phyloP scores from a whole-genome alignment of 2,888 invertebrate genomes.

The Emmelina monodactyla region DNA sequence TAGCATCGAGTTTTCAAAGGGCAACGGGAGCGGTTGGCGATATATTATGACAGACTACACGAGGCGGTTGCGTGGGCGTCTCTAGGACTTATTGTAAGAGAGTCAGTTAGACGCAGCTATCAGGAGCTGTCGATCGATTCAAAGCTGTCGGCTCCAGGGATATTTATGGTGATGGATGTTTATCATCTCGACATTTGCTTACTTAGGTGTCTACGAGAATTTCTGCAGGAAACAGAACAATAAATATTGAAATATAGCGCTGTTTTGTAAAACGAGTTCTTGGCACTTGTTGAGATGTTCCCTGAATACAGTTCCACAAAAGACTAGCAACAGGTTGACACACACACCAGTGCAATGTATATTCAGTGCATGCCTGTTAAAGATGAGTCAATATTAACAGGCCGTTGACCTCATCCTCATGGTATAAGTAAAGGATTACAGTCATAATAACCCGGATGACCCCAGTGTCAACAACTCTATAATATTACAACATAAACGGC shows the following conservation, averaged over 20 bases:
- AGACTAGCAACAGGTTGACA: no score
- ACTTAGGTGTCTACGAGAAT: background rate
- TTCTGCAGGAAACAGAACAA: background rate
- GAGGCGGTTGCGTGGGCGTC: slow-evolving; percentile 30
- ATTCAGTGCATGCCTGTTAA: slow-evolving; percentile 35
- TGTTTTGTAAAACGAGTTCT: background rate
- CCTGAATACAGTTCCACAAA: no score
- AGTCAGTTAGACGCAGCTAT: slow-evolving; percentile 19
- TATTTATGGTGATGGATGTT: slow-evolving; percentile 6
- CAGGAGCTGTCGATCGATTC: slow-evolving; percentile 22
- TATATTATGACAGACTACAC: slow-evolving; percentile 27
- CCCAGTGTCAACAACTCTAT: no score
- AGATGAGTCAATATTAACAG: slow-evolving; percentile 55
- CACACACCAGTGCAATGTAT: slow-evolving; percentile 30
- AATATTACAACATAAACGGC: no score
- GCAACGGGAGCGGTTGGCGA: slow-evolving; percentile 23
- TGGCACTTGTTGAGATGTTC: no score
- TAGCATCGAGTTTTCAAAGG: slow-evolving; percentile 30
- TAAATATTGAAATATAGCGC: background rate
- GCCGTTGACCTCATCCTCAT: slow-evolving; percentile 42
- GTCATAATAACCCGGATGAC: no score
- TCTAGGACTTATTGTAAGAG: background rate
- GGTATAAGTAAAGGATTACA: slow-evolving; percentile 3
- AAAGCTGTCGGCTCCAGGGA: slow-evolving; percentile 18
- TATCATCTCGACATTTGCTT: slow-evolving; percentile 1